A percentile compares a stretch with the other conserved stretches of the same genome.
Conservation (phyloP, 2,888 invertebrate species). For the Chloroclystis v-ata region DNA sequence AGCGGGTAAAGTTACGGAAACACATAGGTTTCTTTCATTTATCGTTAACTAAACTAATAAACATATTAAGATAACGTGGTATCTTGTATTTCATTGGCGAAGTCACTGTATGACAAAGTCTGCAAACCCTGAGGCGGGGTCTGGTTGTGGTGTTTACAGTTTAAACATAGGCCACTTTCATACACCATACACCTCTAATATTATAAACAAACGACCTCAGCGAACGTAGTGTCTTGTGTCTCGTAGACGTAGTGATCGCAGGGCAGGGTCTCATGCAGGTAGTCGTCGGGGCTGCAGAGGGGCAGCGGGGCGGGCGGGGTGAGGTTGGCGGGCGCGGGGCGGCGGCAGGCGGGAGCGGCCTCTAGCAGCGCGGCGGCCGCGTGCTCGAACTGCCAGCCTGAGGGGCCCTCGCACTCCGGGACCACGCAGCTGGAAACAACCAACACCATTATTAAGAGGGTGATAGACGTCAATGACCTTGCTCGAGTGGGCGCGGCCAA, state of each 20-base stretch:
- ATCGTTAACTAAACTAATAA: no score
- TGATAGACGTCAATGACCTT: no score
- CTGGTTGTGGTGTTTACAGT: no score
- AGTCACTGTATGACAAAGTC: no score
- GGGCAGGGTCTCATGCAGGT: constrained; percentile 38
- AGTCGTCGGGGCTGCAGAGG: constrained; percentile 46
- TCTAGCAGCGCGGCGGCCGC: constrained; percentile 37
- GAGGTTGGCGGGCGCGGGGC: constrained; percentile 38
- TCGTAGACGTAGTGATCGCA: constrained; percentile 56
- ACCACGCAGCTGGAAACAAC: constrained; percentile 60
- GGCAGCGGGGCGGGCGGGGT: constrained; percentile 32
- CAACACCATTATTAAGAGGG: not conserved
- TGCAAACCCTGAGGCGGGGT: no score
- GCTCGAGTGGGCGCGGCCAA: no score
- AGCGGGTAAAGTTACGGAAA: no score
- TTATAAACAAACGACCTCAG: constrained; percentile 51
- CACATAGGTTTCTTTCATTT: no score
- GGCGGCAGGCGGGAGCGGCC: constrained; percentile 33
- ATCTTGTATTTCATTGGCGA: no score
- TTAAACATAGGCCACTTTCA: no score
- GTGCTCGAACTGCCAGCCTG: constrained; percentile 34
- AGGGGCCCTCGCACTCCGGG: constrained; percentile 72
- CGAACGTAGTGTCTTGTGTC: constrained; percentile 51
- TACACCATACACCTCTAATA: no score
- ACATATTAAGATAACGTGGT: no score